Conservation (phyloP, 2,797 vertebrate species). For the Garrulus glandarius region DNA sequence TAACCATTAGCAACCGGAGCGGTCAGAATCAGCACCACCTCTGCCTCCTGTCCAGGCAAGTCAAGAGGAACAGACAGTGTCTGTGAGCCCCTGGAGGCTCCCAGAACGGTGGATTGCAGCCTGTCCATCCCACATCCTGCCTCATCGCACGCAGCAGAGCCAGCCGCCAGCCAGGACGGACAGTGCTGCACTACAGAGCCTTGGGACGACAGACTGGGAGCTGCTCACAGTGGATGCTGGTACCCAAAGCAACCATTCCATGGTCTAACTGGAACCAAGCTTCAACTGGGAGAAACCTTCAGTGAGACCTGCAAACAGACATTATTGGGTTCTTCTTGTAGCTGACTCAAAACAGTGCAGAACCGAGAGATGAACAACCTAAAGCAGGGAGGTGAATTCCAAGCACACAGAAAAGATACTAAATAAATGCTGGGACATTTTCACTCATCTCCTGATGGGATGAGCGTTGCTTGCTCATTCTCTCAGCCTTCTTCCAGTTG, state of each 20-base stretch:
- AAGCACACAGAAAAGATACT: not conserved
- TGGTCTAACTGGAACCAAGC: not conserved
- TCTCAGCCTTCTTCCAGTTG: not conserved
- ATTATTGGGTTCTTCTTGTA: not conserved
- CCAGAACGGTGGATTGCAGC: not conserved
- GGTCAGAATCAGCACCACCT: not conserved
- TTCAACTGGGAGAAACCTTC: not conserved
- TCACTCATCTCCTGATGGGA: not conserved
- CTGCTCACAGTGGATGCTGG: accelerated
- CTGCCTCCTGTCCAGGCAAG: not conserved
- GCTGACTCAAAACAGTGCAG: not conserved
- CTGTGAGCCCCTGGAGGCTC: not conserved
- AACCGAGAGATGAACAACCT: not conserved
- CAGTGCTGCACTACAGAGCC: not conserved
- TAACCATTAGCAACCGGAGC: not conserved
- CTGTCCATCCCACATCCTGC: not conserved
- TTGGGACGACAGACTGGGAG: not conserved
- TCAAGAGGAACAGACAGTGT: not conserved
- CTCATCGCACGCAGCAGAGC: not conserved
- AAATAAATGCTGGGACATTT: not conserved
- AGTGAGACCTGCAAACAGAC: not conserved
- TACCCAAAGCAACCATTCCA: not conserved
- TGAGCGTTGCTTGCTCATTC: not conserved
- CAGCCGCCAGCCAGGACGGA: not conserved
- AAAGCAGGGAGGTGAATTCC: not conserved